Evolutionary conservation across 92 coral and sea anemone genomes (phyloP).

Genomic region (Metridium senile): DNA sequence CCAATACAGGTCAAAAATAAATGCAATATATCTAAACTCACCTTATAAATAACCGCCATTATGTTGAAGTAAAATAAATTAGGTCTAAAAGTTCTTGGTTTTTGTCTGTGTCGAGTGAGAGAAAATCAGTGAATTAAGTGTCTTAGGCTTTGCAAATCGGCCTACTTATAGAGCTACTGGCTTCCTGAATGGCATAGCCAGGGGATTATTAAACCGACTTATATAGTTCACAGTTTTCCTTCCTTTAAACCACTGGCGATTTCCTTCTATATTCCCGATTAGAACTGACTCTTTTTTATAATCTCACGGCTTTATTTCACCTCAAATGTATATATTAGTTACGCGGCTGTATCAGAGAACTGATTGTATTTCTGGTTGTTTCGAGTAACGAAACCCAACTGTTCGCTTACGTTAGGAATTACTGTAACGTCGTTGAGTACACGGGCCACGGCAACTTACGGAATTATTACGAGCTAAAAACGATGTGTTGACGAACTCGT

Average conservation of each 20-base stretch:
- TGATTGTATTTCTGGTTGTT: neutral
- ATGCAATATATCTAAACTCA: neutral
- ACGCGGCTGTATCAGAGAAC: neutral
- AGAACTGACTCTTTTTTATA: neutral
- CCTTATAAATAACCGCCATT: neutral
- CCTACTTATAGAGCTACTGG: neutral
- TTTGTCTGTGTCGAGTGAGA: neutral
- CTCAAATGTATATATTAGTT: neutral
- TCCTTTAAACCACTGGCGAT: neutral
- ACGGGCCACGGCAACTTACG: neutral
- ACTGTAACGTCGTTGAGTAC: neutral
- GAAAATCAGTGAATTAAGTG: neutral
- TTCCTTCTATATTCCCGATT: neutral
- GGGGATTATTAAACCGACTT: neutral
- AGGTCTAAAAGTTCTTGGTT: too few relatives aligned
- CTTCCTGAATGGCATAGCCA: neutral
- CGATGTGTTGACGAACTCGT: neutral
- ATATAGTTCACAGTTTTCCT: neutral
- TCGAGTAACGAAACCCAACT: neutral
- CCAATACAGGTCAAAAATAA: too few relatives aligned
- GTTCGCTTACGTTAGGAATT: neutral
- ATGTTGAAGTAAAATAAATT: too few relatives aligned
- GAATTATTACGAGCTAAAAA: neutral
- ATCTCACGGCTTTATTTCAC: neutral
- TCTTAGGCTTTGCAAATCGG: neutral